Evolutionary conservation across 2,113 vertebrate genomes (phyloP).

Genomic region (Chaetodon auriga): DNA sequence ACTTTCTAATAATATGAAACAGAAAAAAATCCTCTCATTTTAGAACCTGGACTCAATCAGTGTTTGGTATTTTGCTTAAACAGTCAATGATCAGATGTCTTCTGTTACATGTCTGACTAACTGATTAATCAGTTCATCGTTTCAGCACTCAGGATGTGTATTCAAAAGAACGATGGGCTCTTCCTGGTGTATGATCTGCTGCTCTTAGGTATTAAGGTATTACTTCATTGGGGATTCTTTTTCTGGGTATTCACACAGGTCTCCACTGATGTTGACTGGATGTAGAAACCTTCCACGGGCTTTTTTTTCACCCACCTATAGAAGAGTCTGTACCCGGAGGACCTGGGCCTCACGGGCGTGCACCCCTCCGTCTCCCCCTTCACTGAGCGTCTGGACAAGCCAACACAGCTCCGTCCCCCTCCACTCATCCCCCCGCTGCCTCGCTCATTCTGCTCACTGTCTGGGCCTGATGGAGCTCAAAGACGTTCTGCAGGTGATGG

Average conservation of each 20-base stretch:
- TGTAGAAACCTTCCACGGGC: conserved; percentile 57
- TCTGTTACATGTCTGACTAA: not conserved
- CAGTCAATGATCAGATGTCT: not conserved
- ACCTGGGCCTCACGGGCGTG: conserved; percentile 4
- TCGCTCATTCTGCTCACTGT: conserved; percentile 17
- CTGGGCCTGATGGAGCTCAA: conserved; percentile 86
- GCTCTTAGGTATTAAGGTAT: not conserved
- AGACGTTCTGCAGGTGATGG: conserved; percentile 86
- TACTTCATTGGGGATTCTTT: not conserved
- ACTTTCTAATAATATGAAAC: not conserved
- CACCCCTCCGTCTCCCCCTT: not conserved
- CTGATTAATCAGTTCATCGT: not conserved
- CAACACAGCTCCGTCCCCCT: not conserved
- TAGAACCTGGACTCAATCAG: not conserved
- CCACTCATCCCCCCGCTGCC: not conserved
- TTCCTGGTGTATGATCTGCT: not conserved
- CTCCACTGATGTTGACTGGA: conserved; percentile 70
- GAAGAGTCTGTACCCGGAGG: conserved; percentile 8
- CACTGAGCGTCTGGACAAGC: conserved; percentile 4
- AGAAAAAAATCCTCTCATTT: not conserved
- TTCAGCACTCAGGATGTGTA: not conserved
- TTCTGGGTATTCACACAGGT: conserved; percentile 57
- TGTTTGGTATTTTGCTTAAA: not conserved
- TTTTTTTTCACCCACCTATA: conserved; percentile 33
- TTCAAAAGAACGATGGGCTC: not conserved